Base-by-base conservation (phyloP, 2,888 invertebrate species). In the Chironomus tentans region DNA sequence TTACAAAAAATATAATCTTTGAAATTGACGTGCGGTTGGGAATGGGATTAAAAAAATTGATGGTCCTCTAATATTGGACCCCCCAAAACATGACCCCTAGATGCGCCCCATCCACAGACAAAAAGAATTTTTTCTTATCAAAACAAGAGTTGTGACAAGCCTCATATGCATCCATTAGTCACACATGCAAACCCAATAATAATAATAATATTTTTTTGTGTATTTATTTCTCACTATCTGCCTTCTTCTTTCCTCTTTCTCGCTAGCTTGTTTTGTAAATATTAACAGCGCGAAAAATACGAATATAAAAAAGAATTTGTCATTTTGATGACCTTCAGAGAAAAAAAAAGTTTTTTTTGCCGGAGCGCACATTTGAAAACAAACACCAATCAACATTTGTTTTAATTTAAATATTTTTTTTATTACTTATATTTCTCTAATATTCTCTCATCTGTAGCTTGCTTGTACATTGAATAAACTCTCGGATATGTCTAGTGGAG, bases 301-400 rank as follows among this genome's bases (percentile, higher is more conserved):
- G 10, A 38, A 38, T 38, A 38, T 38, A 38, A 38, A 38, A 48
- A 70, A 70, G 48, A 56, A 71, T 73, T 73, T 73, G 73, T 73
- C 73, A 73, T 73, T 73, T 62, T 62, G 18, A 38, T 65, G 73
- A 73, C 73, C 73, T 73, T 73, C 73, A 73, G 62, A 50, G 18
- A 48, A 48, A 48, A 50, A 50, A 50, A 15, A 50, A 12, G n/a
- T 22, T 28, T 28, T n/a, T 15, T 50, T 50, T 50, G 56, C 56
- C 56, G 47, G 47, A 38, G 68, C 12, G 74, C 48, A 68, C 7
- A 74, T 68, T 22, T 68, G 68, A 68, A 68, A 65, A 68, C 74
- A 74, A 74, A 74, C 65, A 68, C 74, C 68, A 68, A 56, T 74
- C 28, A 74, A 74, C 74, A 74, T 74, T 68, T 74, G 74, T 74